These are phyloP conservation scores for Grus americana DNA, from an alignment of 2,113 vertebrate genomes.

Conservation along the genomic window DNA sequence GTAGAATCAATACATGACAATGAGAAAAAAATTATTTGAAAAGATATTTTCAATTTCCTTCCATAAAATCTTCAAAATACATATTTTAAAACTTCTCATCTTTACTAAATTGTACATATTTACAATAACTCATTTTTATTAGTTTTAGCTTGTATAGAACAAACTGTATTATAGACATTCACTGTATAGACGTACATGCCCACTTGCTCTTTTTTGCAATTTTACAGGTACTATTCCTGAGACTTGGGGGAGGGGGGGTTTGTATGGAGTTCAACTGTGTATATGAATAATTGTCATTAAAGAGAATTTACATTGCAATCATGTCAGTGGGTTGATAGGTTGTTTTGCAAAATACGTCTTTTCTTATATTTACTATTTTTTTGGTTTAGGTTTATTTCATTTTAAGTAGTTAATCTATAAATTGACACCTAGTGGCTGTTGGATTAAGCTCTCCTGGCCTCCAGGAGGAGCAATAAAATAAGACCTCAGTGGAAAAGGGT, in stretches of 20 bases:
- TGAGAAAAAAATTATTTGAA: neutral
- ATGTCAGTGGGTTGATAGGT: neutral
- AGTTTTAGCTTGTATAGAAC: neutral
- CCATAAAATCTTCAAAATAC: neutral
- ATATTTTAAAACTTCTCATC: neutral
- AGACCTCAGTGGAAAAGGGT: neutral
- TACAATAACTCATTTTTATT: neutral
- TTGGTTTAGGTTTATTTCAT: neutral
- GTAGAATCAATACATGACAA: neutral
- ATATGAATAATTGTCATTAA: neutral
- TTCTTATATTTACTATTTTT: neutral
- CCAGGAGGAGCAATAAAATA: neutral
- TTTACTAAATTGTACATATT: neutral
- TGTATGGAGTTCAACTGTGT: neutral
- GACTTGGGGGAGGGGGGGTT: fast-evolving
- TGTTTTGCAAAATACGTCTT: neutral
- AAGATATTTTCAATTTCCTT: neutral
- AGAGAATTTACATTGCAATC: neutral
- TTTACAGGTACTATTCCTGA: neutral
- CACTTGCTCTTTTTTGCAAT: neutral
- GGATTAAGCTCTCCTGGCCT: neutral
- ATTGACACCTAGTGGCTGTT: neutral
- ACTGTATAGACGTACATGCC: neutral
- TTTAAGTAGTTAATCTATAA: neutral
- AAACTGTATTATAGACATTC: too few species aligned